phyloP scores from a whole-genome alignment of 2,888 invertebrate genomes.

The Cerastis rubricosa region DNA sequence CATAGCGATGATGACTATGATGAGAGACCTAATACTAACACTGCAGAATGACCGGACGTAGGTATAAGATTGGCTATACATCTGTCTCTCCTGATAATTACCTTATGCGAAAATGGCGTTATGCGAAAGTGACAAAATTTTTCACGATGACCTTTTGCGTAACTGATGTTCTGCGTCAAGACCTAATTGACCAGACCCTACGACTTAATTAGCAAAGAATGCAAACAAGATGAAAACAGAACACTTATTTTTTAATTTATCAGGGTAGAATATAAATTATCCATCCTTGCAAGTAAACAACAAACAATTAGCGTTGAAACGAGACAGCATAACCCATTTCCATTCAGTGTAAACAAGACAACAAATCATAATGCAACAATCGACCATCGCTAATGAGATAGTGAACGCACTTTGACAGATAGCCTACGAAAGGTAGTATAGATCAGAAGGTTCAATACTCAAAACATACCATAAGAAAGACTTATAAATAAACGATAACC shows the following conservation, averaged over 20 bases:
- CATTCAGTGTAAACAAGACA: conserved; percentile 42
- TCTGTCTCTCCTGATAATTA: too few species aligned
- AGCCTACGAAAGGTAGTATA: background rate
- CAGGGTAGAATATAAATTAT: conserved; percentile 43
- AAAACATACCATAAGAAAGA: background rate
- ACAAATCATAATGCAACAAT: conserved; percentile 47
- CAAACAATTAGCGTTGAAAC: conserved; percentile 24
- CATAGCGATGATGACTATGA: too few species aligned
- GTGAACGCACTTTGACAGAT: conserved; percentile 57
- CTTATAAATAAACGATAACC: background rate
- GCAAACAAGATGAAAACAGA: conserved; percentile 5
- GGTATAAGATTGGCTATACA: too few species aligned
- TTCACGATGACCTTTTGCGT: too few species aligned
- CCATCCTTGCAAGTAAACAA: conserved; percentile 30
- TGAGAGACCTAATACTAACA: too few species aligned
- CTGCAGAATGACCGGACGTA: too few species aligned
- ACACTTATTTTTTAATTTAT: conserved; percentile 34
- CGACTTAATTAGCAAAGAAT: conserved; percentile 20
- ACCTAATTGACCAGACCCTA: too few species aligned
- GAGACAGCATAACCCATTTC: conserved; percentile 32
- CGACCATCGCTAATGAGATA: conserved; percentile 36
- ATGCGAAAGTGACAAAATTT: too few species aligned
- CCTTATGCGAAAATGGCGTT: too few species aligned
- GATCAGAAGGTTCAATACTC: conserved; percentile 18
- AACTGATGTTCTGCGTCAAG: too few species aligned